phyloP scores from a whole-genome alignment of 2,113 vertebrate genomes.

The Larimichthys polyactis region DNA sequence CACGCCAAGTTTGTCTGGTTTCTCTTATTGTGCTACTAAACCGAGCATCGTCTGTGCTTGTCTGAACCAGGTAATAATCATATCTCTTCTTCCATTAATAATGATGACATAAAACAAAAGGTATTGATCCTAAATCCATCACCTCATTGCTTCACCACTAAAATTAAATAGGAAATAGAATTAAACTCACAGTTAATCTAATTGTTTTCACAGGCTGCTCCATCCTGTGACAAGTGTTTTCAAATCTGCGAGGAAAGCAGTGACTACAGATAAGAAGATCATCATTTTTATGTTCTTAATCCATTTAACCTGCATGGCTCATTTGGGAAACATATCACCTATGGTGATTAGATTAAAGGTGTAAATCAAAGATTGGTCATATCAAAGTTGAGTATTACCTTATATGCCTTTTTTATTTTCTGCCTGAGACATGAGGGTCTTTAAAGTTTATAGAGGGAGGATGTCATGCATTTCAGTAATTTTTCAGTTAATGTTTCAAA shows the following conservation, averaged over 20 bases:
- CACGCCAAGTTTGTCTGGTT: not conserved
- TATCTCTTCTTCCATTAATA: not conserved
- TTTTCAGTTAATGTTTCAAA: slow-evolving; percentile 17
- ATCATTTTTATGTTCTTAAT: slow-evolving; percentile 38
- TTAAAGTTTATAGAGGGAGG: slow-evolving; percentile 22
- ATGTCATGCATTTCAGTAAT: slow-evolving; percentile 2
- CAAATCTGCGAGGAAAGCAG: slow-evolving; percentile 6
- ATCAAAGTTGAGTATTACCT: slow-evolving; percentile 23
- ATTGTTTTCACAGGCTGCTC: not conserved
- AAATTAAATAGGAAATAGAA: slow-evolving; percentile 8
- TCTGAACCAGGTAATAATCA: not conserved
- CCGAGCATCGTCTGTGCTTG: not conserved
- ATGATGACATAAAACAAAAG: slow-evolving; percentile 11
- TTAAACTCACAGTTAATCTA: not conserved
- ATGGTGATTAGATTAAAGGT: slow-evolving; percentile 19
- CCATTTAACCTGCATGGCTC: slow-evolving; percentile 38
- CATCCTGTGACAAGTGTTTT: not conserved
- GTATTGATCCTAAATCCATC: not conserved
- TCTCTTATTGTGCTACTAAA: not conserved
- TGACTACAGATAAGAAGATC: slow-evolving; percentile 14
- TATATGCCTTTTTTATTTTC: slow-evolving; percentile 33
- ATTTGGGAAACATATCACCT: slow-evolving; percentile 48
- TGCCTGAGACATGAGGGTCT: slow-evolving; percentile 14
- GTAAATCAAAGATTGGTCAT: slow-evolving; percentile 19
- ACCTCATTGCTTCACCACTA: slow-evolving; percentile 21